phyloP scores from a whole-genome alignment of 2,888 invertebrate species.

The Dorcus parallelipipedus region DNA sequence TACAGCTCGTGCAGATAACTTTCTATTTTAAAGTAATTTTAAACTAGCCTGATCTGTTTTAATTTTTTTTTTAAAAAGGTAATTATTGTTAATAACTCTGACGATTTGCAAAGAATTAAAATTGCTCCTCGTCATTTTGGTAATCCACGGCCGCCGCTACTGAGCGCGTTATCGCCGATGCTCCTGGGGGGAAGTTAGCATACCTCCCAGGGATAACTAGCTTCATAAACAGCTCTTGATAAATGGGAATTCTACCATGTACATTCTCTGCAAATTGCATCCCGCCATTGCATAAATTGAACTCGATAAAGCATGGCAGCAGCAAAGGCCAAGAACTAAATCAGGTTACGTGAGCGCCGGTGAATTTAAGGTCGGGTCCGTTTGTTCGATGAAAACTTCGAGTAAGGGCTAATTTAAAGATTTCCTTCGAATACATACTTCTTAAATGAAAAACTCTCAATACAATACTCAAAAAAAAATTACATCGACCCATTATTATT shows the following conservation, averaged over 20 bases:
- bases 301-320: slow-evolving; percentile 42
- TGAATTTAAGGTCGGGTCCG: not conserved
- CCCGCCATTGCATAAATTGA: slow-evolving; percentile 48
- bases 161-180: slow-evolving; percentile 20
- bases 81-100: not conserved
- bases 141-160: slow-evolving; percentile 19
- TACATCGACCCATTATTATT: too few species aligned
- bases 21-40: too few species aligned
- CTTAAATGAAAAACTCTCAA: too few species aligned
- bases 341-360: slow-evolving; percentile 1
- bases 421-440: too few species aligned
- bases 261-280: slow-evolving; percentile 50
- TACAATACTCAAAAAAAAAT: too few species aligned
- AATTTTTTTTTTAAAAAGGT: too few species aligned
- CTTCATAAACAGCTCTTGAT: slow-evolving; percentile 47
- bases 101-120: not conserved
- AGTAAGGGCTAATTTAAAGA: too few species aligned
- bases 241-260: slow-evolving; percentile 49
- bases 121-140: not conserved
- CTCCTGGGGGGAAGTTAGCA: slow-evolving; percentile 27
- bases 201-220: slow-evolving; percentile 44
- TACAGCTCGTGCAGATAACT: too few species aligned
- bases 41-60: too few species aligned
- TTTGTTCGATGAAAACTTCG: too few species aligned
- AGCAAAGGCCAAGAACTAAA: slow-evolving; percentile 16